Conservation (phyloP, 2,113 vertebrate species). For the Vireo altiloquus region DNA sequence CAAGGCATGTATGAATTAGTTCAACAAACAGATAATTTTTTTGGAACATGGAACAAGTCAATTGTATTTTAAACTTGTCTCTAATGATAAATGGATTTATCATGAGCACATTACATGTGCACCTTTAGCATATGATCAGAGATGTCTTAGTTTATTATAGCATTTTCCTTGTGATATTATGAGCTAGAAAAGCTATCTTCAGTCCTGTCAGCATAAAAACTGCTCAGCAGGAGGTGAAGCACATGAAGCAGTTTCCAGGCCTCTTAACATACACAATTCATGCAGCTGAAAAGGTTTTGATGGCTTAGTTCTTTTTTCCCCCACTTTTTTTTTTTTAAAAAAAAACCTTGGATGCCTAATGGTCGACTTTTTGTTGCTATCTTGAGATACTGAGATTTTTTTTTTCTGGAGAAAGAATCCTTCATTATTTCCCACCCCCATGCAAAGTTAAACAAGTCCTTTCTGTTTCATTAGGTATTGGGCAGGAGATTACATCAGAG, state of each 20-base stretch:
- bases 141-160: constrained; percentile 12
- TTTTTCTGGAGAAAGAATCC: background rate
- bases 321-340: rapidly evolving
- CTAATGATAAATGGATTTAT: background rate
- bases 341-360: background rate
- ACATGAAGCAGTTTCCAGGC: constrained; percentile 59
- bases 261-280: constrained; percentile 59
- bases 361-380: background rate
- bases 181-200: constrained; percentile 12
- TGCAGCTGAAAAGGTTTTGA: constrained; percentile 47
- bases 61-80: background rate
- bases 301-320: background rate
- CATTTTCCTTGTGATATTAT: constrained; percentile 32
- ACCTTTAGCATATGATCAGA: constrained; percentile 25
- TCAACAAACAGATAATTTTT: background rate
- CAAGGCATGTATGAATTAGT: background rate
- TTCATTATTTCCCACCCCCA: background rate
- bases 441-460: background rate
- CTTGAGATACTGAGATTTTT: background rate
- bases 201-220: constrained; percentile 59
- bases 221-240: constrained; percentile 56
- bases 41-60: background rate
- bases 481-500: background rate
- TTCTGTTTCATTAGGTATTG: background rate
- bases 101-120: background rate